These are phyloP conservation scores for Turritopsis dohrnii DNA, from an alignment of 30 jellyfish, hydroid and myxozoan genomes.

Conservation along the genomic window DNA sequence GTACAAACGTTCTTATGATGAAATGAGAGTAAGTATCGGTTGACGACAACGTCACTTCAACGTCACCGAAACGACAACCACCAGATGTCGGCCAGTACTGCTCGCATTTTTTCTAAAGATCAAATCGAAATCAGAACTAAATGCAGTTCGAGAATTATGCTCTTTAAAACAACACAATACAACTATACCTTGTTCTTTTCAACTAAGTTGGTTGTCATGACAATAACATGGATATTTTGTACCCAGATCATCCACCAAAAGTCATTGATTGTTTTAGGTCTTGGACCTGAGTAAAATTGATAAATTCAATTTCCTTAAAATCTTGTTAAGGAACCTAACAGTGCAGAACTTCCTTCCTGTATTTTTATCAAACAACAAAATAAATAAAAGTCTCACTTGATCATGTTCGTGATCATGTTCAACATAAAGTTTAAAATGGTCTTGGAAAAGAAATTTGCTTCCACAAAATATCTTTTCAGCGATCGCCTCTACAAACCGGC, in stretches of 20 bases:
- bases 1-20: conserved; percentile 37
- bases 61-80: conserved; percentile 31
- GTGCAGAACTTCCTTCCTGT: no score
- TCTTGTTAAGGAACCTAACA: not conserved
- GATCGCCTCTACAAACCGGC: no score
- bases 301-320: no score
- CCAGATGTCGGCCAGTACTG: conserved; percentile 86
- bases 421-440: no score
- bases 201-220: conserved; percentile 76
- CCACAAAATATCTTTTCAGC: no score
- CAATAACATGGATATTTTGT: conserved; percentile 63
- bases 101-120: conserved; percentile 70
- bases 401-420: no score
- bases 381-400: no score
- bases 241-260: conserved; percentile 94
- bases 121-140: not conserved
- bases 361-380: no score
- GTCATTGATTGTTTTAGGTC: conserved; percentile 35
- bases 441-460: no score
- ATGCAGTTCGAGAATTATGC: not conserved
- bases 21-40: conserved; percentile 64
- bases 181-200: conserved; percentile 94
- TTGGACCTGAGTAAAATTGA: conserved; percentile 51
- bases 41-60: conserved; percentile 40
- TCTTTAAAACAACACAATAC: not conserved